Base-by-base conservation (phyloP, 1,140 invertebrate species). In the Daktulosphaira vitifoliae region DNA sequence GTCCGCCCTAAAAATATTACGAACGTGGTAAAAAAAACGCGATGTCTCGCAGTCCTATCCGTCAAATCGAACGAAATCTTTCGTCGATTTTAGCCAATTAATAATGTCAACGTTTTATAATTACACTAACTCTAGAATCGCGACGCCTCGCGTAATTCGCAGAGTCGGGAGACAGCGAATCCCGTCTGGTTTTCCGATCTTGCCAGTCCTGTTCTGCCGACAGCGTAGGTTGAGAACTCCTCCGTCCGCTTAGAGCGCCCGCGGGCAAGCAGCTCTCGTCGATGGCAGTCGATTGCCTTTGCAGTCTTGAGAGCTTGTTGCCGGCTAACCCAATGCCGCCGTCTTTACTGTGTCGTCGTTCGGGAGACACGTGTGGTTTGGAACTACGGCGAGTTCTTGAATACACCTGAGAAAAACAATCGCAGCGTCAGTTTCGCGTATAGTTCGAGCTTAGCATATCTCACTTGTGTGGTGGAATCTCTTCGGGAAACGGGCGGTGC, bases 111-210 rank as follows among this genome's bases (percentile, higher is more conserved):
- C 7, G 1, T 22, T 15, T 15, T 8, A 0, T n/a, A 62, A 38
- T 62, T 13, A 62, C 42, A 16, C 56, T 62, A 6, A 62, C 42
- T 13, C 56, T 29, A 0, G 86, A 88, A 69, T 90, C 88, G 11
- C 87, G 77, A 13, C 88, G 79, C 64, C 84, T 78, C 0, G 56
- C 42, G 56, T 62, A 62, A 33, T 72, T 70, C 5, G 90, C 89
- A 46, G 89, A 92, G 73, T 93, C 90, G 0, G 90, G 90, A 52
- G 89, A 91, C 3, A 93, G 74, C 0, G 88, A 91, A 71, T 92
- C 90, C 51, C 89, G 79, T 26, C 89, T 79, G 6, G 87, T 87
- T 73, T 83, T 84, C 37, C 86, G 79, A 46, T 84, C 81, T 8
- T 62, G 29, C 71, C 73, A 74, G 52, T 79, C 77, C 71, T 87